Evolutionary conservation across 2,888 invertebrate genomes (phyloP).

Genomic region (Chironomus tentans): DNA sequence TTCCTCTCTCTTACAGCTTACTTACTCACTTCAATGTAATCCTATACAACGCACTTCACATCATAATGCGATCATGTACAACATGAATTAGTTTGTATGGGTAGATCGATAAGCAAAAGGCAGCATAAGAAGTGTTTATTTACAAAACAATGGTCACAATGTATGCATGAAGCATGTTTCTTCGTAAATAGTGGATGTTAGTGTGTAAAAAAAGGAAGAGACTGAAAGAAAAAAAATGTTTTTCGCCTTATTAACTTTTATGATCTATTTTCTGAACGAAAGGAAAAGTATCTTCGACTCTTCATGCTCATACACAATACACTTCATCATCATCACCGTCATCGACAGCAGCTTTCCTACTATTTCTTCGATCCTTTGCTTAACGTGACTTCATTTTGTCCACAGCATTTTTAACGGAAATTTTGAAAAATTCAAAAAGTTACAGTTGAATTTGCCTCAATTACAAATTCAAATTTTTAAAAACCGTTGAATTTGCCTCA

Average conservation of each 20-base stretch:
- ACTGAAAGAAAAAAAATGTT: neutral
- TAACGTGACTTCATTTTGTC: neutral
- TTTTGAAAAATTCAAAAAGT: no score
- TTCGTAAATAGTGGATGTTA: neutral
- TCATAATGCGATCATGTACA: neutral
- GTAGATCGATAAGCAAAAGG: neutral
- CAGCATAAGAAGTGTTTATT: conserved; percentile 18
- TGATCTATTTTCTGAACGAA: neutral
- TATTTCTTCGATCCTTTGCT: no score
- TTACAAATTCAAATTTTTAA: no score
- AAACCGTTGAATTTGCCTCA: no score
- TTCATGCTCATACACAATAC: no score
- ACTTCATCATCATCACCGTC: no score
- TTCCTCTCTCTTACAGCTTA: neutral
- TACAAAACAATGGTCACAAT: conserved; percentile 19
- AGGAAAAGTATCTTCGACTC: neutral
- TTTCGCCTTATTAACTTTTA: conserved; percentile 23
- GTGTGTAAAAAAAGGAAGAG: neutral
- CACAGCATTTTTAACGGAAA: no score
- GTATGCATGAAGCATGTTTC: neutral
- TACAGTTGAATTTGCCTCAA: no score
- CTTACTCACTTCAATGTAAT: neutral
- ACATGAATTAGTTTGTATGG: neutral
- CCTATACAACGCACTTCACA: neutral
- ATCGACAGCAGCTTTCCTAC: no score